A percentile compares a stretch with the other conserved stretches of the same genome.
Conservation (phyloP, 2,113 vertebrate genomes). For the Zapus hudsonius region DNA sequence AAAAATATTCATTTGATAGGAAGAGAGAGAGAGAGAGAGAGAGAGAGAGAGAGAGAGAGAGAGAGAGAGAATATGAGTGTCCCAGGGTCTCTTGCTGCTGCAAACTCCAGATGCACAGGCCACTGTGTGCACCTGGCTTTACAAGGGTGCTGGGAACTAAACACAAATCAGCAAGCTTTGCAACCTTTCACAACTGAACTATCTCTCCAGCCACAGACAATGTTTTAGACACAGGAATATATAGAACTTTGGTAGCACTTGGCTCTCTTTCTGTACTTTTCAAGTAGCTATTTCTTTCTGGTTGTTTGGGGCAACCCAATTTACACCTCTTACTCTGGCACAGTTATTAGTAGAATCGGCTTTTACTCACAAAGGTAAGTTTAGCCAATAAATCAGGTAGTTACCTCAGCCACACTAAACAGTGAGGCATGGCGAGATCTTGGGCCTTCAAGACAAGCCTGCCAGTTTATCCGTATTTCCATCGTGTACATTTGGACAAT, state of each 20-base stretch:
- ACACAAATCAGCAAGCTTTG: not conserved
- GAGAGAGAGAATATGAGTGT: too few species aligned
- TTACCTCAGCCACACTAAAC: not conserved
- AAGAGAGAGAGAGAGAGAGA: not conserved
- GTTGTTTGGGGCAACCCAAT: not conserved
- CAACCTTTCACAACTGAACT: not conserved
- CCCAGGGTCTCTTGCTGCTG: too few species aligned
- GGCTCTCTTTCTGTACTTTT: not conserved
- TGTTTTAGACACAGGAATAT: constrained; percentile 43
- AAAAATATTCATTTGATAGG: too few species aligned
- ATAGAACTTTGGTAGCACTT: not conserved
- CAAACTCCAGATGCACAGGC: not conserved
- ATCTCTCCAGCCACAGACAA: not conserved
- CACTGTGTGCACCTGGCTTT: not conserved
- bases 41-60: not conserved
- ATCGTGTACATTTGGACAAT: constrained; percentile 40
- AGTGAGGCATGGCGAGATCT: not conserved
- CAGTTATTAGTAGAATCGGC: not conserved
- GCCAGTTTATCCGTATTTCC: not conserved
- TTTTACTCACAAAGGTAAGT: constrained; percentile 30
- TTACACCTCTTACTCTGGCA: constrained; percentile 1
- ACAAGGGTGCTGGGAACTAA: not conserved
- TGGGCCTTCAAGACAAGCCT: not conserved
- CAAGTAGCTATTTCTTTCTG: not conserved
- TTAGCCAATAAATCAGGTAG: not conserved